Base-by-base conservation (phyloP, 2,797 vertebrate genomes). In the Pogonophryne albipinna region DNA sequence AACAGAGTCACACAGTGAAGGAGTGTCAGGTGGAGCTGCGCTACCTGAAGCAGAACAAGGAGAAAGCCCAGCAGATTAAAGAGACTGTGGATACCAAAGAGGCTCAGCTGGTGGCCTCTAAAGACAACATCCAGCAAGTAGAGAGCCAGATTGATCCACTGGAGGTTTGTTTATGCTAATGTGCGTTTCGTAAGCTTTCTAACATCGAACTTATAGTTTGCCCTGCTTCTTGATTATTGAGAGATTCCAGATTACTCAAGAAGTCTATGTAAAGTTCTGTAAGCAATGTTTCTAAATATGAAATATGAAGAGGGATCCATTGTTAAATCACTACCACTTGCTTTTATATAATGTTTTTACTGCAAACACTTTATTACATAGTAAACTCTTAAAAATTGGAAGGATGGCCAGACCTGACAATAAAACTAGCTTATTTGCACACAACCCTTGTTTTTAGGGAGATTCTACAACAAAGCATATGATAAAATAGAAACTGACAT, bases 21-120 rank as follows among this genome's bases (percentile, higher is more conserved):
- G 94, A 96, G 87, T 99, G 96, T 87, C 97, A 98, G 86, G 74
- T 93, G 44, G 98, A 98, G 91, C 90, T 99, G 71, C 96, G 95
- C 70, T 98, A 97, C 63, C 93, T 99, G 50, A 99, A 98, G 86
- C 96, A 96, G 88, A 98, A 98, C 90, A 99, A 97, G 87, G 98
- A 99, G 79, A 99, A 99, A 85, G 96, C 97, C 15, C 95, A 93
- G 86, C 96, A 98, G 85, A 98, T 99, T 62, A 94, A 91, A 72
- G 95, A 96, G 34, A 93, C 91, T 3, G 95, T 99, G 15, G 87
- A 73, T 47, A 94, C 77, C 42, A 99, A 97, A 76, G 98, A 99
- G 89, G 88, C 94, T 60, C 97, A 99, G 38, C 93, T 99, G 74
- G 88, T 88, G 44, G 92, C 96, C 69, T 99, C 97, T n/a, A 98